phyloP scores from a whole-genome alignment of 2,113 vertebrate species.

The Cathartes aura region DNA sequence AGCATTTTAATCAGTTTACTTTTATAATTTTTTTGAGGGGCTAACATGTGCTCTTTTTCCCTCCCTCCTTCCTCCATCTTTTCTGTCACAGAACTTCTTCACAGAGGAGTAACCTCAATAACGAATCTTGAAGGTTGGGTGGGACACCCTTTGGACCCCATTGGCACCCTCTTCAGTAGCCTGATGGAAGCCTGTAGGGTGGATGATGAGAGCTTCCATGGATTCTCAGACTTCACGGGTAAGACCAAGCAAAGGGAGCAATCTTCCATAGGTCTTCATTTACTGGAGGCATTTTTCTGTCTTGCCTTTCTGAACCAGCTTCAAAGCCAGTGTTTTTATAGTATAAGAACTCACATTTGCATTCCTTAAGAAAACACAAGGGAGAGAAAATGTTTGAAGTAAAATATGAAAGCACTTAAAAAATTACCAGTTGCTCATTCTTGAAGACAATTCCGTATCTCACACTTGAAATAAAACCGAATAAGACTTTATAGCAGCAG shows the following conservation, averaged over 20 bases:
- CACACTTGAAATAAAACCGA: neutral
- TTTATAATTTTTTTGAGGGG: neutral
- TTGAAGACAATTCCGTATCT: neutral
- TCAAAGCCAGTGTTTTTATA: neutral
- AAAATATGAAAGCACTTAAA: neutral
- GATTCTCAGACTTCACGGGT: constrained; percentile 86
- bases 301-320: neutral
- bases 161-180: constrained; percentile 93
- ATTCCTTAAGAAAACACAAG: neutral
- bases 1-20: neutral
- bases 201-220: constrained; percentile 81
- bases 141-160: constrained; percentile 93
- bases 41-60: neutral
- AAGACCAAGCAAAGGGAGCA: constrained; percentile 8
- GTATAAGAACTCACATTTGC: neutral
- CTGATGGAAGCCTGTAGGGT: constrained; percentile 88
- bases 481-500: neutral
- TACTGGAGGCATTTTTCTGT: neutral
- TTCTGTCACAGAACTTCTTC: constrained; percentile 83
- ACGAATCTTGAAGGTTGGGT: constrained; percentile 97
- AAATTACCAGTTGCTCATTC: neutral
- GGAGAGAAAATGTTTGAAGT: neutral
- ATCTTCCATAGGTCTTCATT: neutral
- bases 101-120: constrained; percentile 89
- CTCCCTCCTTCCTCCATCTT: neutral